Conservation (phyloP, 2,113 vertebrate species). For the Sorex araneus region DNA sequence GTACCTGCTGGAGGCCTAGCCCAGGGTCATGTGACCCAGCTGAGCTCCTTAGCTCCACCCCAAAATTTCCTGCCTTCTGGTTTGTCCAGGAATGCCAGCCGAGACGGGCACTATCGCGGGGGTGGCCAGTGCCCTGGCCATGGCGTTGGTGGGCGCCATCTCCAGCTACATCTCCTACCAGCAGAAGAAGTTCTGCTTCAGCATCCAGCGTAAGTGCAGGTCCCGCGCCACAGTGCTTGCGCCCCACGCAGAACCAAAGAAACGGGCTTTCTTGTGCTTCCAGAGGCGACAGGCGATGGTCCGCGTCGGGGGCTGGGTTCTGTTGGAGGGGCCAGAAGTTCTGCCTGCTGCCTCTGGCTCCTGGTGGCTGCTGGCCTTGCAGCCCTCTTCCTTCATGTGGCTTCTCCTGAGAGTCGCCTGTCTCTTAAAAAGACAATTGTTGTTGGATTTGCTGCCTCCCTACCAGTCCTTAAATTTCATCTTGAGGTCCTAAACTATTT, state of each 20-base stretch:
- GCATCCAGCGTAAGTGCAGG: conserved; percentile 93
- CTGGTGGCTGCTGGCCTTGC: not conserved
- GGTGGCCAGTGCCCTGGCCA: conserved; percentile 93
- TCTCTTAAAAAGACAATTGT: not conserved
- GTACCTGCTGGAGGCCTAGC: not conserved
- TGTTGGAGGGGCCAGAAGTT: not conserved
- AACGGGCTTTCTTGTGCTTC: not conserved
- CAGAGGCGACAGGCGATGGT: not conserved
- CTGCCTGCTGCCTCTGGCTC: not conserved
- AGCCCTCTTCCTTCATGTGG: not conserved
- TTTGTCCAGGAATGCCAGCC: conserved; percentile 83
- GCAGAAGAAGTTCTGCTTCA: conserved; percentile 98
- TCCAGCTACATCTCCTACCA: conserved; percentile 98
- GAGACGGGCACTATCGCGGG: conserved; percentile 95
- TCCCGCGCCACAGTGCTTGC: too few species aligned
- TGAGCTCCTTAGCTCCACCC: not conserved
- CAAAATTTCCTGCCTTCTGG: not conserved
- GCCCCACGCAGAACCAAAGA: not conserved
- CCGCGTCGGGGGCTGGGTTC: too few species aligned
- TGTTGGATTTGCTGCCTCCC: not conserved
- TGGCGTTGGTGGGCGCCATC: conserved; percentile 94
- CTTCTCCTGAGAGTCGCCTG: not conserved
- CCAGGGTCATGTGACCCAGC: too few species aligned
- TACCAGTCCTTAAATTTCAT: not conserved
- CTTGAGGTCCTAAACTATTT: not conserved